A percentile compares a stretch with the other conserved stretches of the same genome.
Evolutionary conservation across 2,888 invertebrate genomes (phyloP).

Genomic region (Odontomyia ornata): DNA sequence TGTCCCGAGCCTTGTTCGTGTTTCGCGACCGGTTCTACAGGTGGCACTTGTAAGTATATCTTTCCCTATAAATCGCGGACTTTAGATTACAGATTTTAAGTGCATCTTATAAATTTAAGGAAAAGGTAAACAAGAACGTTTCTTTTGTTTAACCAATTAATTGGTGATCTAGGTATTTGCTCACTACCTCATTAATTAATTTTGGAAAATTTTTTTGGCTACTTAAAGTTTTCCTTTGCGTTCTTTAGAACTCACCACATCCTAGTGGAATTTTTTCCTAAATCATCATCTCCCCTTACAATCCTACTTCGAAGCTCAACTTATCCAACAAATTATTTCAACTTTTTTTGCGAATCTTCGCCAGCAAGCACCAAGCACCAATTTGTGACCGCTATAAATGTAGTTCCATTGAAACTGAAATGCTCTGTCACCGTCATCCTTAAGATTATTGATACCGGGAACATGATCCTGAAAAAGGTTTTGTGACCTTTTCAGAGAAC

Average conservation of each 20-base stretch:
- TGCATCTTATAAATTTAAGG: neutral
- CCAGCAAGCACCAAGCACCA: neutral
- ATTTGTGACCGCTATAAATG: neutral
- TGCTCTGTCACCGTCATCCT: neutral
- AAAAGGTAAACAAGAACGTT: neutral
- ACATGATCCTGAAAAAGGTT: neutral
- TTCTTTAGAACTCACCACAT: no score
- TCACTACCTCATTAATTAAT: no score
- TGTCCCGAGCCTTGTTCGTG: neutral
- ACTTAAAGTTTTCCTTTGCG: no score
- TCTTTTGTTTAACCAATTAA: no score
- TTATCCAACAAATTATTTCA: no score
- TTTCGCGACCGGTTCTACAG: conserved; percentile 45
- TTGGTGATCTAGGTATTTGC: no score
- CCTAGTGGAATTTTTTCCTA: no score
- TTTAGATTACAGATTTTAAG: neutral
- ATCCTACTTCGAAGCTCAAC: no score
- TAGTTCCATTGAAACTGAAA: neutral
- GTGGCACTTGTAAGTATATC: conserved; percentile 29
- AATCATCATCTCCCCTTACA: no score
- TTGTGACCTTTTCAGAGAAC: neutral
- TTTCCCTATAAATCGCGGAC: neutral
- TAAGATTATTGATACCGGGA: neutral
- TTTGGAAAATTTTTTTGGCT: no score
- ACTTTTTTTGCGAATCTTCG: no score